phyloP scores from a whole-genome alignment of 2,888 invertebrate genomes.

The Argyresthia goedartella region DNA sequence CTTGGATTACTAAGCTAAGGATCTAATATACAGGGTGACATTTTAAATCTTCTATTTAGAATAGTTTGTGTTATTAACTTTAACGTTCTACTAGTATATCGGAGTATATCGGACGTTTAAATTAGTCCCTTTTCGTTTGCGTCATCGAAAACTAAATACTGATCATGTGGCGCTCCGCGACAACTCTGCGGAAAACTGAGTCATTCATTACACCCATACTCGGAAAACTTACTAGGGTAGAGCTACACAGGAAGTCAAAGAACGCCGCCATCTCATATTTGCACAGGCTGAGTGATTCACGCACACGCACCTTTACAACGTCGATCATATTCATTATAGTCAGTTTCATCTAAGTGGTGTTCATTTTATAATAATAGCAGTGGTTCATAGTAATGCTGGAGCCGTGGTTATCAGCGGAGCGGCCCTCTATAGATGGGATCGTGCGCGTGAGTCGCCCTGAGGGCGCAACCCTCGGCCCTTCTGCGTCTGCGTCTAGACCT shows the following conservation, averaged over 20 bases:
- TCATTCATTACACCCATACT: background rate
- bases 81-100: too few species aligned
- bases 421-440: constrained; percentile 25
- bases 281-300: background rate
- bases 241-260: background rate
- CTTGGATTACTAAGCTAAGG: too few species aligned
- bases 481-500: background rate
- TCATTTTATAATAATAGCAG: constrained; percentile 1
- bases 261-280: background rate
- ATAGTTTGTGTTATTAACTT: too few species aligned
- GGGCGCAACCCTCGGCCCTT: constrained; percentile 25
- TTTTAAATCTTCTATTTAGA: too few species aligned
- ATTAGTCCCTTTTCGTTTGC: too few species aligned
- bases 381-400: constrained; percentile 20
- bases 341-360: background rate
- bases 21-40: too few species aligned
- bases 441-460: constrained; percentile 30
- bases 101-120: too few species aligned
- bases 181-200: too few species aligned
- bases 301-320: background rate
- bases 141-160: too few species aligned
- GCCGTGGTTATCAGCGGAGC: constrained; percentile 25
- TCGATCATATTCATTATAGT: too few species aligned
- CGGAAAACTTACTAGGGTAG: background rate
- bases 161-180: too few species aligned